Conservation (phyloP, 1,140 invertebrate species). For the Parasteatoda tepidariorum region DNA sequence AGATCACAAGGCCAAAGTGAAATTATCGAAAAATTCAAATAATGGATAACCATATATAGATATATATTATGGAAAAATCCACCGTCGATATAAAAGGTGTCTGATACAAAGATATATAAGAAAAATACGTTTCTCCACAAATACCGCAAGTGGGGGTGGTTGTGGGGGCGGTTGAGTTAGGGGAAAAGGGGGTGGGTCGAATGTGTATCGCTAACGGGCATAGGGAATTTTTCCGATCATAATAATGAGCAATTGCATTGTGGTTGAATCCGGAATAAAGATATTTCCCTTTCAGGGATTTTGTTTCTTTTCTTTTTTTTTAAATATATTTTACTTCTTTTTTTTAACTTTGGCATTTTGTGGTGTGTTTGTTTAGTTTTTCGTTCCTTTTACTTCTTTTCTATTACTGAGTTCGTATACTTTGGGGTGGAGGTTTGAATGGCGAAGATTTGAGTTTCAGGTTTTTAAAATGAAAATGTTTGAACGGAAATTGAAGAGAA, state of each 20-base stretch:
- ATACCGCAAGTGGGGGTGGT: neutral
- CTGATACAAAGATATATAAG: constrained; percentile 43
- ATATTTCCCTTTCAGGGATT: constrained; percentile 50
- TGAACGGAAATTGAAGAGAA: constrained; percentile 56
- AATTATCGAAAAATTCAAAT: constrained; percentile 61
- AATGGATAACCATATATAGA: constrained; percentile 38
- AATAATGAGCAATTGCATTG: constrained; percentile 60
- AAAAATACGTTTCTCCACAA: constrained; percentile 15
- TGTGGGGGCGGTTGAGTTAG: neutral
- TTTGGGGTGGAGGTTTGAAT: constrained; percentile 20
- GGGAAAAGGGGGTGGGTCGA: neutral
- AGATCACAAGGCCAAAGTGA: constrained; percentile 25
- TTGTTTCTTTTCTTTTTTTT: constrained; percentile 15
- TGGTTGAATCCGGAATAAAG: constrained; percentile 57
- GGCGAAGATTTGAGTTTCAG: constrained; percentile 51
- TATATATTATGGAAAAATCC: constrained; percentile 22
- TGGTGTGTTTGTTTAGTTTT: constrained; percentile 48
- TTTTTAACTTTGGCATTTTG: constrained; percentile 24
- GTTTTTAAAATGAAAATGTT: constrained; percentile 55
- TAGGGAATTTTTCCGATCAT: constrained; percentile 60
- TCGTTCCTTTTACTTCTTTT: neutral
- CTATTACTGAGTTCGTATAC: neutral
- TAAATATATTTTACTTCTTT: neutral
- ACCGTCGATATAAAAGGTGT: constrained; percentile 51
- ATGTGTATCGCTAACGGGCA: constrained; percentile 49